Base-by-base conservation (phyloP, 2,888 invertebrate species). In the Apocheima hispidaria region DNA sequence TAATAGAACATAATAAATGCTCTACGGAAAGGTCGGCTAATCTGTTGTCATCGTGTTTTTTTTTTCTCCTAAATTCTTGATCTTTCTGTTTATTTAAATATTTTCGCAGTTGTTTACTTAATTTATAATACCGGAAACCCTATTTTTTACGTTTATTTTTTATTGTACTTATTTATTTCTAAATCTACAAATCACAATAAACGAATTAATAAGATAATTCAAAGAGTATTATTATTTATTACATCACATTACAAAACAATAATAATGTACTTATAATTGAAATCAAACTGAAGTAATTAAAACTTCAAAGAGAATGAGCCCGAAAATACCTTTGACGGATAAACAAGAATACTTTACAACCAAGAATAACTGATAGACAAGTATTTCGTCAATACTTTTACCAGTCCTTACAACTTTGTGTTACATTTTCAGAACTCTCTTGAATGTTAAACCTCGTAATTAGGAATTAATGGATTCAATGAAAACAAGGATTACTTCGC, bases 211-310 rank as follows among this genome's bases (percentile, higher is more conserved):
- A n/a, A n/a, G n/a, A n/a, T n/a, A n/a, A n/a, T n/a, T n/a, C n/a
- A n/a, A n/a, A n/a, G n/a, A n/a, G n/a, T n/a, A n/a, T n/a, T n/a
- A n/a, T n/a, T n/a, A n/a, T n/a, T n/a, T n/a, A n/a, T n/a, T n/a
- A n/a, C n/a, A n/a, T n/a, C n/a, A n/a, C n/a, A n/a, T n/a, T 68
- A 70, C 71, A 73, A 66, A 68, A 70, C 75, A 74, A 77, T 73
- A 75, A 71, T 74, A 73, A 75, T 73, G 81, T 81, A n/a, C 77
- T 76, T 79, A 75, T 72, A 75, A 74, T 74, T 78, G 76, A 73
- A 78, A 81, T 79, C 79, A 76, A 79, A 83, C 79, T 78, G 72
- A 79, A 81, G 81, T 81, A 82, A 86, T 86, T 86, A 83, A 86
- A 86, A 86, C 75, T 86, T 86, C 64, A 60, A 71, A 73, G 75